Evolutionary conservation across 2,888 invertebrate species (phyloP), one percentile per base, ranked within the genome.

Genomic region (Cataglyphis albicans): DNA sequence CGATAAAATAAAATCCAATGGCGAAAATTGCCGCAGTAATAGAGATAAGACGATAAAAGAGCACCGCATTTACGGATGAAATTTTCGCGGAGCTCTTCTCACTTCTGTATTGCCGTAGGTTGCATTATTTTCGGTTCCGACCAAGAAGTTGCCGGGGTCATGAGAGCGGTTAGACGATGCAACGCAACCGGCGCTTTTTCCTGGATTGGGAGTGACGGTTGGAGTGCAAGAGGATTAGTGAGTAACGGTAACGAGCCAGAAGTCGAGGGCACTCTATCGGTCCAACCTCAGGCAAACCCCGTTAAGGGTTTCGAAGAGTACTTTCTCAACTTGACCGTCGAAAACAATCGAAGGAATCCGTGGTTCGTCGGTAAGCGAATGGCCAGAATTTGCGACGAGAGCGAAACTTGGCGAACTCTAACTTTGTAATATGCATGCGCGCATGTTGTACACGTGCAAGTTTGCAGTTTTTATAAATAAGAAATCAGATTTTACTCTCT

Each of bases 141-240:
- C 95, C 99, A 99, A 95, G 99, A 99, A 95, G 99, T 99, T 10
- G 98, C 98, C 0, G 98, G 98, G 55, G 97, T 99, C 83, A 99
- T 99, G 99, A 96, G 97, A 67, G 99, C 99, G 0, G 98, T 99
- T 0, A 96, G 98, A 82, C 96, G 98, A 5, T 96, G 96, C 86
- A 98, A 98, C 93, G 98, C 98, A 12, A 98, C 98, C 0, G 97
- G 98, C 7, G 96, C 97, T 75, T 99, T 99, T 95, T 97, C 98
- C 81, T 99, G 99, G 99, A 98, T 99, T 57, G 99, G 99, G 0
- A 98, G 98, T 44, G 99, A 99, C 92, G 99, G 99, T 0, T 99
- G 99, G 99, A 98, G 98, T 92, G 98, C 98, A 7, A 95, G 99
- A 67, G 96, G 97, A 74, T 95, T 98, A 86, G 98, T 98, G 44